Evolutionary conservation across 1,140 invertebrate species (phyloP).

Genomic region (Penaeus chinensis): DNA sequence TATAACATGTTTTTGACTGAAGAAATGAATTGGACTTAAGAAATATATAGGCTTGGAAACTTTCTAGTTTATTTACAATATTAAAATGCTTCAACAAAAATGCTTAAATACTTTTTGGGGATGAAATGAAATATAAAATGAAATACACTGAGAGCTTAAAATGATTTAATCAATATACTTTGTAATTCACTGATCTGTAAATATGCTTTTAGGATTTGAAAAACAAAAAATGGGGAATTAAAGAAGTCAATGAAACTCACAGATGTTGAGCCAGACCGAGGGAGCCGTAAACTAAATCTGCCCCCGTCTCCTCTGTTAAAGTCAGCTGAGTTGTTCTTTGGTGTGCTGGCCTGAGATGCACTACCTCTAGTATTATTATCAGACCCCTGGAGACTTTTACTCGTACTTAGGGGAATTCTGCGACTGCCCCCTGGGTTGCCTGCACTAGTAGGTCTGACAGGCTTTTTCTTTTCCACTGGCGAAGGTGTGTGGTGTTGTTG

Average conservation of each 20-base stretch:
- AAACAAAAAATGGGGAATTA: neutral
- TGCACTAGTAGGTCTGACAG: constrained; percentile 40
- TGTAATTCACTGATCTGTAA: too few relatives aligned
- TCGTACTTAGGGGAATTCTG: constrained; percentile 57
- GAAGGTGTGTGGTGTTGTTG: constrained; percentile 64
- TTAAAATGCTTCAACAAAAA: neutral
- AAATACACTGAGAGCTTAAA: too few relatives aligned
- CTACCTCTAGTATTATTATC: neutral
- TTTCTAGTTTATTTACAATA: too few relatives aligned
- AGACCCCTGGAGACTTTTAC: constrained; percentile 41
- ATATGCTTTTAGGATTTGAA: too few relatives aligned
- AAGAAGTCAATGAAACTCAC: constrained; percentile 10
- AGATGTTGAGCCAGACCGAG: constrained; percentile 65
- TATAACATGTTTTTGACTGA: neutral
- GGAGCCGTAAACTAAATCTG: constrained; percentile 75
- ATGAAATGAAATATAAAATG: too few relatives aligned
- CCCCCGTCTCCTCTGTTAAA: constrained; percentile 76
- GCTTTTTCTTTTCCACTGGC: constrained; percentile 64
- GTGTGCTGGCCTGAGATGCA: neutral
- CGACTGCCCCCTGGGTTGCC: constrained; percentile 32
- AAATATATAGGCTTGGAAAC: too few relatives aligned
- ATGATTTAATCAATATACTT: too few relatives aligned
- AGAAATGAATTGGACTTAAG: neutral
- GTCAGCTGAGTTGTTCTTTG: constrained; percentile 62
- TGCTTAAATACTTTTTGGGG: neutral